Evolutionary conservation across 2,113 vertebrate genomes (phyloP), one percentile per base, ranked within the genome.

Genomic region (Seriola aureovittata): DNA sequence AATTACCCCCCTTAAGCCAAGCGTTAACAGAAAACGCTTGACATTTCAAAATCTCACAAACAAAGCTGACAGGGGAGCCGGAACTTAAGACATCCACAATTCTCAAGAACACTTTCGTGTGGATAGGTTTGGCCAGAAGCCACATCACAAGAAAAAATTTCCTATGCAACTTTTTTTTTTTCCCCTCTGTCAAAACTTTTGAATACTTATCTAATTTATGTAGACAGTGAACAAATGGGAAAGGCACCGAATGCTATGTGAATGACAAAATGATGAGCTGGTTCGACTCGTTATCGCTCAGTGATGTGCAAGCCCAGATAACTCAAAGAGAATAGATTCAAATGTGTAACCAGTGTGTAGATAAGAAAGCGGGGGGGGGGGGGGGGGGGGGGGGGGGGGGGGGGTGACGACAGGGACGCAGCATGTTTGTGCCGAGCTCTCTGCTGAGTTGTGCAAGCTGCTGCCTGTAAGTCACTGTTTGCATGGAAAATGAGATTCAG

Each of bases 401-500:
- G 14, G n/a, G 32, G 23, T 34, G 40, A 57, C 0, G 36, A 60
- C 21, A 23, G 62, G 44, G 46, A 25, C 6, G 10, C 5, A 19
- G 66, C 8, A 34, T 42, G 29, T 88, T 68, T 55, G 52, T 29
- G 80, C 68, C 36, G n/a, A 46, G 74, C 40, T 70, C 72, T 75
- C 62, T 59, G 78, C 59, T 63, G 82, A 86, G 68, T 55, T 80
- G 82, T 84, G 80, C 82, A 88, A 85, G 86, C 81, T 79, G 80
- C 70, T 34, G 32, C 71, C 77, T 88, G 85, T 80, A 85, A 82
- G 0, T 34, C 55, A 29, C 67, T 65, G 66, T 32, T 59, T 50
- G 64, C 38, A 65, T 50, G 65, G 66, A 82, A 78, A 90, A 88
- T 75, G 4, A 75, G 67, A 86, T 65, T 50, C 66, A 71, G 74